Base-by-base conservation (phyloP, 2,797 vertebrate species). In the Amphiprion clarkii region DNA sequence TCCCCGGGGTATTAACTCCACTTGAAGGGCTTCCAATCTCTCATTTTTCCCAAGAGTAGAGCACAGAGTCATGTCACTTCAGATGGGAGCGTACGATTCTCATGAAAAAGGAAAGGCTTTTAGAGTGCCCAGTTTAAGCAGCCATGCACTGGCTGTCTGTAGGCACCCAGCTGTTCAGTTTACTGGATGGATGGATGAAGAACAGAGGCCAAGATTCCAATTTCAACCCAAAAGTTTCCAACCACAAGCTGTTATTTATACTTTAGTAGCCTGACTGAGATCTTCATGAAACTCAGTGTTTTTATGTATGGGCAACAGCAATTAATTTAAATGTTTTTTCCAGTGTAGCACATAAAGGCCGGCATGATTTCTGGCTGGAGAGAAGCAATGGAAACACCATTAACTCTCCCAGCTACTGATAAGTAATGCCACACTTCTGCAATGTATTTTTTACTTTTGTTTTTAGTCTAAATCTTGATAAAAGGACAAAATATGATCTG, bases 131-230 rank as follows among this genome's bases (percentile, higher is more conserved):
- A 70, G 85, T 92, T 91, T 88, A 71, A 88, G 73, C 61, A 80
- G 63, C 65, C 76, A 81, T 68, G 60, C 55, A 53, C 61, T 12
- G 48, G 79, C 75, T 86, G 80, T 88, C 81, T 87, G 82, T 65
- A 67, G 51, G 69, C 54, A 69, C 79, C 51, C 92, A 94, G 91
- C 85, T 92, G 92, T 84, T 85, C 78, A 78, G 21, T 86, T 77
- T 79, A 73, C 25, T 14, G 6, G 17, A 40, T 46, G 23, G 14
- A 86, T 78, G 12, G 60, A 82, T 66, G 56, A 78, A 69, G 44
- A 65, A 65, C 19, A 64, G 63, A 63, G 40, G 51, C 25, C 55
- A 58, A 58, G 40, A 70, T 67, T 73, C 63, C 68, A 79, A 79
- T 87, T 79, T 83, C 33, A 87, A 63, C 17, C 14, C 4, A 23